Base-by-base conservation (phyloP, 2,888 invertebrate species). In the Timema podura region DNA sequence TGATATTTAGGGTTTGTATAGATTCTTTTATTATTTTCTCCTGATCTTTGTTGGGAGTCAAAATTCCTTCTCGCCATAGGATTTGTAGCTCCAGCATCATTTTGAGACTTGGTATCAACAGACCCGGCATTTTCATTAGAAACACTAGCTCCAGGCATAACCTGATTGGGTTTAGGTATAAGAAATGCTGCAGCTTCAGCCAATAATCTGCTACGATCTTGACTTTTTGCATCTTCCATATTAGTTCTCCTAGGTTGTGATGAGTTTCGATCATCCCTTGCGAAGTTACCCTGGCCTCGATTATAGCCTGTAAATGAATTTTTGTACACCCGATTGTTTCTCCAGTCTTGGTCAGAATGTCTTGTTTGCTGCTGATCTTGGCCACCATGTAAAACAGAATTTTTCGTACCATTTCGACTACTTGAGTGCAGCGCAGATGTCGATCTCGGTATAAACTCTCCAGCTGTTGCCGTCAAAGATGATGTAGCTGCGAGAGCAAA, bases 381-480 rank as follows among this genome's bases (percentile, higher is more conserved):
- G 30, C 30, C 30, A 3, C 30, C 30, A 30, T 30, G 30, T 30
- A 30, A 30, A 30, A 30, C 30, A 30, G 30, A 30, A 30, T 30
- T 30, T 30, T 30, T 30, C 30, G 3, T 30, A 30, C 1, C 30
- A 30, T 30, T 30, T 30, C 30, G 30, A 30, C 2, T 2, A 30
- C 30, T 30, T 30, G 30, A 30, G 30, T 30, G 10, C 45, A 68
- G 65, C 8, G 59, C 16, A 45, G 54, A 67, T 11, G 48, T 16
- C 10, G 67, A 30, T 51, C 73, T 70, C 5, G 87, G 86, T 74
- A 85, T 82, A 82, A 87, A 87, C 79, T 87, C 87, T 72, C 80
- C 83, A 30, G 87, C 87, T 64, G 84, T 85, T 13, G 85, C 80
- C 70, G 86, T 86, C 59, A 87, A 80, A 75, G 83, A 86, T 51